Conservation (phyloP, 2,888 invertebrate genomes). For the Ferrisia virgata region DNA sequence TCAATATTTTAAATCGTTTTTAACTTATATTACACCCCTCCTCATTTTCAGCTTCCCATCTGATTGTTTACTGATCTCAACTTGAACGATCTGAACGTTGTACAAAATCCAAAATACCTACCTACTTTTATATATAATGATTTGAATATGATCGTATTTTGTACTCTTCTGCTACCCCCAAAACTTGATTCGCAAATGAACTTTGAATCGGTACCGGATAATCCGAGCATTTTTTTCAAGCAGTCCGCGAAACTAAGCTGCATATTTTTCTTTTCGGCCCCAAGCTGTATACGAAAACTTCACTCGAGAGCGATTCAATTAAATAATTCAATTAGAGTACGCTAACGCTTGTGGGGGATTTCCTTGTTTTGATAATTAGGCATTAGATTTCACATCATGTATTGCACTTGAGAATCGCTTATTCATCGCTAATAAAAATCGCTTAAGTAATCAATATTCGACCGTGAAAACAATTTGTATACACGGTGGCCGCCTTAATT, state of each 20-base stretch:
- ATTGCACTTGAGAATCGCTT: background rate
- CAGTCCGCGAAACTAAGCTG: background rate
- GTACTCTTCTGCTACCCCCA: too few species aligned
- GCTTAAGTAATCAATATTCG: conserved; percentile 20
- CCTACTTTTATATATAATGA: too few species aligned
- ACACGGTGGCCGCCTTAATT: background rate
- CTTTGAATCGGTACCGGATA: too few species aligned
- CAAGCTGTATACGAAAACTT: background rate
- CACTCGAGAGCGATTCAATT: background rate
- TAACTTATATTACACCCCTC: too few species aligned
- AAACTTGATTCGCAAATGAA: too few species aligned
- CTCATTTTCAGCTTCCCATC: too few species aligned
- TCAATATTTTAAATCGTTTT: too few species aligned
- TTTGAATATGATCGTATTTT: too few species aligned
- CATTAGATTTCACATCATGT: background rate
- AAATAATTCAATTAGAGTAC: background rate
- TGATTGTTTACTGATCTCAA: too few species aligned
- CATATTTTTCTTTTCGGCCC: background rate
- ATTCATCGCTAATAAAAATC: conserved; percentile 9
- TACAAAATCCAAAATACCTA: too few species aligned
- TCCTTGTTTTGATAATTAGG: background rate
- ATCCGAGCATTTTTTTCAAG: background rate
- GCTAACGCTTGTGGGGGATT: background rate
- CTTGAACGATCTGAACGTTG: too few species aligned
- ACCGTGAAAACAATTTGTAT: conserved; percentile 22